These are phyloP conservation scores for Athene noctua DNA, from an alignment of 2,113 vertebrate genomes.

Conservation along the genomic window DNA sequence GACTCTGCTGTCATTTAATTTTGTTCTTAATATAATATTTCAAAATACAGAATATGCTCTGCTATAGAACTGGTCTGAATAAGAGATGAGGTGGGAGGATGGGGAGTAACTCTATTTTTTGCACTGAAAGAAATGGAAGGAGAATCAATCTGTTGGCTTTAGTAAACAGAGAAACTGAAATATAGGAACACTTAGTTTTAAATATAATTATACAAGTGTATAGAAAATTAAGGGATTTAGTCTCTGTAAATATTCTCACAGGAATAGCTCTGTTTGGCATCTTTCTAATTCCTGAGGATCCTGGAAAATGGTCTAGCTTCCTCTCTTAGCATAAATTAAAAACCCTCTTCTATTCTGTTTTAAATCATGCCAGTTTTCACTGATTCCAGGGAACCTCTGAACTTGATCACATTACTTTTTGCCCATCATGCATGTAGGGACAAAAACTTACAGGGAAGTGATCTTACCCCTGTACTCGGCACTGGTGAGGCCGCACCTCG, in stretches of 20 bases:
- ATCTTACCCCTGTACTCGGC: too few species aligned
- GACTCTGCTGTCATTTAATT: background rate
- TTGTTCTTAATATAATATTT: background rate
- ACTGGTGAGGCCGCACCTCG: too few species aligned
- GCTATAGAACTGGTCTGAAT: background rate
- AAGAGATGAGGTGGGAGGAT: background rate
- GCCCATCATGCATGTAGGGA: background rate
- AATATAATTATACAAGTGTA: background rate
- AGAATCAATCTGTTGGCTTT: background rate
- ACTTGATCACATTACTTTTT: background rate
- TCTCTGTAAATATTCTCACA: background rate
- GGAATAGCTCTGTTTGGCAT: background rate
- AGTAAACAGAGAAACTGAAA: background rate
- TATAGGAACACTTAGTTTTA: background rate
- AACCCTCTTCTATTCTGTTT: background rate
- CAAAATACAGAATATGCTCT: background rate
- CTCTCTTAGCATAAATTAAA: background rate
- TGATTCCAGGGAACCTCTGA: background rate
- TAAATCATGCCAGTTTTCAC: background rate
- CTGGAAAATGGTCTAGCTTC: background rate
- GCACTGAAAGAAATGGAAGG: background rate
- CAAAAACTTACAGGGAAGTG: too few species aligned
- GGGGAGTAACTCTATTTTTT: background rate
- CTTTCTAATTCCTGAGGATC: background rate
- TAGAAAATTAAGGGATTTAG: background rate